Percentiles rank a stretch among this genome's conserved stretches.
phyloP scores from a whole-genome alignment of 1,140 invertebrate genomes.

The Bilobella aurantiaca region DNA sequence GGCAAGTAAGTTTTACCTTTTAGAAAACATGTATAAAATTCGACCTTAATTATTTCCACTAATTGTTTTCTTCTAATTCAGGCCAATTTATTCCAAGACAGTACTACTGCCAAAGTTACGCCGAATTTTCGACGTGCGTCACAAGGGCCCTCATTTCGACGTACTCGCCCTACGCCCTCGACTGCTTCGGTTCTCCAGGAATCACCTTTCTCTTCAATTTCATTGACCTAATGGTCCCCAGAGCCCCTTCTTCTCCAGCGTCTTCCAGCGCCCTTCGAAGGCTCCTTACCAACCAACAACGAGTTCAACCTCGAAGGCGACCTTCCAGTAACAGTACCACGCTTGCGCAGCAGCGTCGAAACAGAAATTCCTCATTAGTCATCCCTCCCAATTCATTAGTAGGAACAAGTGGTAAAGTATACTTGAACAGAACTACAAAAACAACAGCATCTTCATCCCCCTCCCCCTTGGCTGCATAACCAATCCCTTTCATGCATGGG shows the following conservation, averaged over 20 bases:
- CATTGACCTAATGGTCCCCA: background rate
- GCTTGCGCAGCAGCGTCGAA: too few relatives aligned
- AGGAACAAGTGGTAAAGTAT: too few relatives aligned
- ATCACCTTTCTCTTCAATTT: background rate
- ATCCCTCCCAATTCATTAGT: too few relatives aligned
- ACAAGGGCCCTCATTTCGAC: background rate
- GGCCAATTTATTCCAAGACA: background rate
- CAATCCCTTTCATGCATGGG: too few relatives aligned
- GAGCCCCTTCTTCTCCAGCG: background rate
- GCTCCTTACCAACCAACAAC: too few relatives aligned
- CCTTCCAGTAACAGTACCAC: too few relatives aligned
- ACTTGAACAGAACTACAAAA: too few relatives aligned
- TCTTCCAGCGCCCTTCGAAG: background rate
- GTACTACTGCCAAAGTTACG: slow-evolving; percentile 1
- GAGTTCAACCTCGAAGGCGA: too few relatives aligned
- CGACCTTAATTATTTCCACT: background rate
- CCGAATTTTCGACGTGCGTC: background rate
- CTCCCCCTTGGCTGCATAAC: too few relatives aligned
- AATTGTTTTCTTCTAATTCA: background rate
- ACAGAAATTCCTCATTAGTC: too few relatives aligned
- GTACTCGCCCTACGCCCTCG: background rate
- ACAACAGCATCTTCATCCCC: too few relatives aligned
- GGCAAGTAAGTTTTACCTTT: background rate
- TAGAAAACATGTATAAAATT: background rate
- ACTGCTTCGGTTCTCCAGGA: background rate